Evolutionary conservation across 2,888 invertebrate genomes (phyloP).

Genomic region (Flabesymbios commensalis): DNA sequence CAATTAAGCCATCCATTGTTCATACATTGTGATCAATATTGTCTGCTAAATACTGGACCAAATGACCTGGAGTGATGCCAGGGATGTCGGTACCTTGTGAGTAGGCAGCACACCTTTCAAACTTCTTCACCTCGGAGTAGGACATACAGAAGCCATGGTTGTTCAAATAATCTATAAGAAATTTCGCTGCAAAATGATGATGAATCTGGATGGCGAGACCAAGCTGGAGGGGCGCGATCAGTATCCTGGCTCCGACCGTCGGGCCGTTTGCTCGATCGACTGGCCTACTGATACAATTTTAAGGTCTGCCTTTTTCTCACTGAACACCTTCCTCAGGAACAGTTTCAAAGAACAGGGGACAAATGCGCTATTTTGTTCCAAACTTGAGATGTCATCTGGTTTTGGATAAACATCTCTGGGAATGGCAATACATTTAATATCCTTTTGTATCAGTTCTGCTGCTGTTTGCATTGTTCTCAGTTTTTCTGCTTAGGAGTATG

Average conservation of each 20-base stretch:
- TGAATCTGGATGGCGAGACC: constrained; percentile 39
- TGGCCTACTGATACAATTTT: constrained; percentile 37
- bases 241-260: constrained; percentile 28
- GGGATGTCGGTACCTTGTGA: constrained; percentile 12
- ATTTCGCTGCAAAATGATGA: constrained; percentile 36
- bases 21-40: constrained; percentile 24
- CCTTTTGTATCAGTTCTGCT: constrained; percentile 36
- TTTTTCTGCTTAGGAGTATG: constrained; percentile 19
- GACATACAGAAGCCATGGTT: constrained; percentile 35
- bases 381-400: constrained; percentile 16
- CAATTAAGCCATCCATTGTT: constrained; percentile 18
- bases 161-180: constrained; percentile 37
- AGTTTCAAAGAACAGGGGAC: constrained; percentile 21
- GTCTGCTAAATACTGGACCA: constrained; percentile 17
- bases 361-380: constrained; percentile 12
- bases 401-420: constrained; percentile 27
- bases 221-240: constrained; percentile 37
- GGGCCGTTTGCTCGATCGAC: constrained; percentile 34
- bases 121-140: constrained; percentile 27
- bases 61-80: not conserved
- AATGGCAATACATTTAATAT: constrained; percentile 29
- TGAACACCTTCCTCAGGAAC: constrained; percentile 22
- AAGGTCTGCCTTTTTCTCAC: not conserved
- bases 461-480: constrained; percentile 32
- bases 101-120: constrained; percentile 1